Percentiles rank a stretch among this genome's conserved stretches.
These are phyloP conservation scores for Caenorhabditis imperialis DNA, from an alignment of 2,888 invertebrate species.

Conservation along the genomic window DNA sequence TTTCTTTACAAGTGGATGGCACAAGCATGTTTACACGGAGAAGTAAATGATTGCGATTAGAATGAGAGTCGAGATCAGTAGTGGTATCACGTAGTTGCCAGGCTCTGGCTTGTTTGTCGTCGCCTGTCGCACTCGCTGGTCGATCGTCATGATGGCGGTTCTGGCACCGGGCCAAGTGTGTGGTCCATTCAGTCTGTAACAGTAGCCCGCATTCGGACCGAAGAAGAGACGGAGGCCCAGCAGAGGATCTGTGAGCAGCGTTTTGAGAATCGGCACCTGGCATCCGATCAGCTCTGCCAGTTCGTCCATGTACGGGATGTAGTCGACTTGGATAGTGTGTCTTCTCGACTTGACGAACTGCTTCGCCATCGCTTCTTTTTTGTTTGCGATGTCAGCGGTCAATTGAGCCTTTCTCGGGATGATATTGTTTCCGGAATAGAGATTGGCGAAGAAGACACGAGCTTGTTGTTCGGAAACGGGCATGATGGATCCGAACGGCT, in stretches of 20 bases:
- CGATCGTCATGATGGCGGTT: conserved; percentile 63
- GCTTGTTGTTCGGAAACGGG: conserved; percentile 81
- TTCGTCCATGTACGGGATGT: conserved; percentile 79
- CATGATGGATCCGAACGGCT: conserved; percentile 80
- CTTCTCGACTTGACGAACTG: conserved; percentile 73
- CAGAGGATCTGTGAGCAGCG: conserved; percentile 65
- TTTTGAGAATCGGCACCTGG: conserved; percentile 78
- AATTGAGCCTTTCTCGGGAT: conserved; percentile 68
- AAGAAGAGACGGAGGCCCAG: conserved; percentile 63
- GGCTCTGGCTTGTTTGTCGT: conserved; percentile 44
- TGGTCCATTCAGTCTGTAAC: conserved; percentile 64
- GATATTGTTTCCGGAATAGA: conserved; percentile 45
- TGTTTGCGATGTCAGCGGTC: conserved; percentile 77
- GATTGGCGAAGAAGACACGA: conserved; percentile 78
- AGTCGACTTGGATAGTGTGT: conserved; percentile 80
- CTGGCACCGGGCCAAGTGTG: conserved; percentile 68
- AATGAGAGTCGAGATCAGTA: conserved; percentile 40
- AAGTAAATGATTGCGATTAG: conserved; percentile 35
- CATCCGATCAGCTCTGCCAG: conserved; percentile 79
- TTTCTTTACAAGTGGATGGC: conserved; percentile 1
- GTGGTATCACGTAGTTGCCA: conserved; percentile 26
- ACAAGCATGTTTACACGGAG: conserved; percentile 15
- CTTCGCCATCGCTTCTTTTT: conserved; percentile 71
- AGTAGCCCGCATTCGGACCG: conserved; percentile 63
- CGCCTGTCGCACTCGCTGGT: conserved; percentile 59